Percentiles rank a stretch among this genome's conserved stretches.
phyloP scores from a whole-genome alignment of 2,113 vertebrate genomes.

The Callipepla californica region DNA sequence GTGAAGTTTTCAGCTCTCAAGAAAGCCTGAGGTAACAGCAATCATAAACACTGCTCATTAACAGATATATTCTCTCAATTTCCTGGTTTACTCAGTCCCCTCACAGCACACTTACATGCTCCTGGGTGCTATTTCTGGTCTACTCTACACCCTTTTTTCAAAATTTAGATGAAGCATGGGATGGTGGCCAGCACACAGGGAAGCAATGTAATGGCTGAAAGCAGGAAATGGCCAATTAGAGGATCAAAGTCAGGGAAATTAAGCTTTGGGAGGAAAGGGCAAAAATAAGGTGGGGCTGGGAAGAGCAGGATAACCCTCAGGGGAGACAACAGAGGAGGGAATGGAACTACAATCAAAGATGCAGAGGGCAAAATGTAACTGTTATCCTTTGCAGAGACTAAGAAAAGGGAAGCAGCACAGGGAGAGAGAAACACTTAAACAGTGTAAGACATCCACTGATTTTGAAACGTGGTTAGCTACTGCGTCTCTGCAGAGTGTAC shows the following conservation, averaged over 20 bases:
- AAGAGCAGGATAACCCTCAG: background rate
- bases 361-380: background rate
- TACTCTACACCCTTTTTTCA: background rate
- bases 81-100: background rate
- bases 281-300: slow-evolving; percentile 15
- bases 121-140: background rate
- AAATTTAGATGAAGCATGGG: background rate
- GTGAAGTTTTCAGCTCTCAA: background rate
- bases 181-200: slow-evolving; percentile 22
- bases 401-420: background rate
- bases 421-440: background rate
- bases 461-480: background rate
- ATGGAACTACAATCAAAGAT: slow-evolving; percentile 13
- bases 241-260: slow-evolving; percentile 65
- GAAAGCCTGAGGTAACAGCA: background rate
- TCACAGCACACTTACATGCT: background rate
- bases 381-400: background rate
- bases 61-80: background rate
- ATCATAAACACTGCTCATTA: background rate
- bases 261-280: slow-evolving; percentile 31
- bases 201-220: slow-evolving; percentile 4
- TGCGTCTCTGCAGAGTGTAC: rapidly evolving
- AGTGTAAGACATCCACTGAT: rapidly evolving
- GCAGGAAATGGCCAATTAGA: slow-evolving; percentile 57
- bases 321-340: slow-evolving; percentile 7